phyloP scores from a whole-genome alignment of 2,888 invertebrate species.

The Auanema freiburgensis region DNA sequence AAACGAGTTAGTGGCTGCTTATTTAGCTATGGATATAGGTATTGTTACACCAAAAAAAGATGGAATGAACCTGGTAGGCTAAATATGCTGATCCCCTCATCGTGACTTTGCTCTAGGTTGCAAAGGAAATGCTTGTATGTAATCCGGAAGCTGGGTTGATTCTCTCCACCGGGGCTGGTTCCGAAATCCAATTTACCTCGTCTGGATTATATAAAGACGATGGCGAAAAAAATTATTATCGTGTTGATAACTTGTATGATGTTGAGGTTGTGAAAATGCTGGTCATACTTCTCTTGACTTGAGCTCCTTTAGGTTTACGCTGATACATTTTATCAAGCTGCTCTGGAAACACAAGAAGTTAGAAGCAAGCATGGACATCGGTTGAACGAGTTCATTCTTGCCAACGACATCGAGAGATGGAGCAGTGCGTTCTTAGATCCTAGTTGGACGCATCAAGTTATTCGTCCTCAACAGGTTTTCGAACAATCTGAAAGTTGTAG shows the following conservation, averaged over 20 bases:
- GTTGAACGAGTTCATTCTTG: slow-evolving; percentile 61
- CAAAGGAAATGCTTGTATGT: slow-evolving; percentile 64
- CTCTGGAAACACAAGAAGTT: slow-evolving; percentile 46
- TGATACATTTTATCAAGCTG: slow-evolving; percentile 56
- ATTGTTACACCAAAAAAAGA: slow-evolving; percentile 64
- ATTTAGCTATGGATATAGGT: slow-evolving; percentile 64
- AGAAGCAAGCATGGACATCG: slow-evolving; percentile 50
- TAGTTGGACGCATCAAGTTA: slow-evolving; percentile 63
- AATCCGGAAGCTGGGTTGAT: slow-evolving; percentile 60
- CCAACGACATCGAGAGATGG: slow-evolving; percentile 62
- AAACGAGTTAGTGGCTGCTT: slow-evolving; percentile 59
- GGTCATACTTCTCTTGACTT: neutral
- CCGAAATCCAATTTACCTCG: slow-evolving; percentile 61
- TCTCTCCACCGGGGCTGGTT: slow-evolving; percentile 62
- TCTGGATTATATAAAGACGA: slow-evolving; percentile 61
- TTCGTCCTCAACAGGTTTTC: slow-evolving; percentile 39
- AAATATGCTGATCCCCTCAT: neutral
- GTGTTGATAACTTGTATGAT: slow-evolving; percentile 57
- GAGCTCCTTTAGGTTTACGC: slow-evolving; percentile 39
- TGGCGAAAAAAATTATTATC: slow-evolving; percentile 57
- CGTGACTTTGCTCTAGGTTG: slow-evolving; percentile 36
- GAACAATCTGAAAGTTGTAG: neutral
- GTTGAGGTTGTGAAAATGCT: slow-evolving; percentile 30
- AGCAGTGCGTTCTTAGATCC: slow-evolving; percentile 60
- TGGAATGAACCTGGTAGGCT: slow-evolving; percentile 61